Evolutionary conservation across 2,888 invertebrate genomes (phyloP).

Genomic region (Catocala nupta): DNA sequence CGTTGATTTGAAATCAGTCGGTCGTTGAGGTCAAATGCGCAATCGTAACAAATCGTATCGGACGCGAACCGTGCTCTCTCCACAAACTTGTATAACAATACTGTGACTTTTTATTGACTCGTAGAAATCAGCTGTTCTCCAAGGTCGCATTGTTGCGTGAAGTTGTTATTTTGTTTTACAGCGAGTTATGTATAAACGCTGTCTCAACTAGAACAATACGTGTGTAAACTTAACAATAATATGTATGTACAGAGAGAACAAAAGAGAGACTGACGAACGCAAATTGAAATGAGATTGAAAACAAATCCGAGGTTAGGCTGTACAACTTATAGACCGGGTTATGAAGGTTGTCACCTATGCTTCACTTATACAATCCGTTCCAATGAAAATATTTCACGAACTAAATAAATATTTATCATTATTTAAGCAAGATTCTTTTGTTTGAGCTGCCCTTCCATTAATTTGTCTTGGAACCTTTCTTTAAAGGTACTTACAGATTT

Average conservation of each 20-base stretch:
- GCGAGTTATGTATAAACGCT: slow-evolving; percentile 40
- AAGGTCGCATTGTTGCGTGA: slow-evolving; percentile 58
- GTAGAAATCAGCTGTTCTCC: slow-evolving; percentile 70
- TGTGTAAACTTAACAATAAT: slow-evolving; percentile 45
- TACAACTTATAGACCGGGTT: slow-evolving; percentile 16
- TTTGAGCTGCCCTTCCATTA: background rate
- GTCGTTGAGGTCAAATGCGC: slow-evolving; percentile 65
- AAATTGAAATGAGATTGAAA: slow-evolving; percentile 35
- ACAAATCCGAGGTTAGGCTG: slow-evolving; percentile 38
- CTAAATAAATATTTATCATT: slow-evolving; percentile 1
- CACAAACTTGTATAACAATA: slow-evolving; percentile 41
- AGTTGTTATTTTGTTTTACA: slow-evolving; percentile 51
- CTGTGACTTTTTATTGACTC: slow-evolving; percentile 52
- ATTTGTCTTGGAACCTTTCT: background rate
- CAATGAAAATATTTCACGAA: background rate
- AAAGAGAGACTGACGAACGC: slow-evolving; percentile 29
- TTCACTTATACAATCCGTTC: slow-evolving; percentile 1
- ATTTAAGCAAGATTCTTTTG: background rate
- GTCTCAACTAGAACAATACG: slow-evolving; percentile 52
- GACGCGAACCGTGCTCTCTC: slow-evolving; percentile 43
- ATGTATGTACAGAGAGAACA: slow-evolving; percentile 27
- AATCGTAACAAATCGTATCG: slow-evolving; percentile 61
- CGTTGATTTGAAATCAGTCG: slow-evolving; percentile 67
- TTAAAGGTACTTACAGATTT: background rate
- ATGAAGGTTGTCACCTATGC: slow-evolving; percentile 28